phyloP scores from a whole-genome alignment of 1,140 invertebrate genomes.

The Trialeurodes vaporariorum region DNA sequence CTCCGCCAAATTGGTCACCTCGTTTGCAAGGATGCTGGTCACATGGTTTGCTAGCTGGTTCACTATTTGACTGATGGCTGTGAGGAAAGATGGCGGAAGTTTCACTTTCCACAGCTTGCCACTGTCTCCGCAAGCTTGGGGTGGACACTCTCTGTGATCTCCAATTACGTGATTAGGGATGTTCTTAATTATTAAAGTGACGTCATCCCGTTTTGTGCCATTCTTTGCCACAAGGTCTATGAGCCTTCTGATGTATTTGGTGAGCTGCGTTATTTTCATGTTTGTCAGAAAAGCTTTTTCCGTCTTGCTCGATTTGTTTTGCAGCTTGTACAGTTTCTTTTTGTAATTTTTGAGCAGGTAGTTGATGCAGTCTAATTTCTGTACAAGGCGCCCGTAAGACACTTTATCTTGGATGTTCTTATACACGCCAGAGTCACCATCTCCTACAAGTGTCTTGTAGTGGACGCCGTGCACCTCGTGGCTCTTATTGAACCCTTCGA shows the following conservation, averaged over 20 bases:
- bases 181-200: not conserved
- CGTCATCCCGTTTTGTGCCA: not conserved
- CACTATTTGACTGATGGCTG: not conserved
- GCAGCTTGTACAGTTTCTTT: not conserved
- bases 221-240: not conserved
- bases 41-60: not conserved
- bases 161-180: not conserved
- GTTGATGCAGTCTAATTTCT: not conserved
- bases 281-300: not conserved
- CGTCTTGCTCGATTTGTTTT: not conserved
- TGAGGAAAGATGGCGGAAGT: not conserved
- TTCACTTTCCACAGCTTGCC: not conserved
- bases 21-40: not conserved
- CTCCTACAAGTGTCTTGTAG: not conserved
- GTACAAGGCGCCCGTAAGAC: not conserved
- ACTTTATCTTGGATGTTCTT: not conserved
- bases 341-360: not conserved
- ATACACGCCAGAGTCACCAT: not conserved
- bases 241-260: not conserved
- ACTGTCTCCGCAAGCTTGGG: not conserved
- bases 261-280: not conserved
- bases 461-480: constrained; percentile 18
- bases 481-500: constrained; percentile 25
- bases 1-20: not conserved
- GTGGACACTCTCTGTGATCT: not conserved